Evolutionary conservation across 2,113 vertebrate genomes (phyloP), one percentile per base, ranked within the genome.

Genomic region (Chionomys nivalis): DNA sequence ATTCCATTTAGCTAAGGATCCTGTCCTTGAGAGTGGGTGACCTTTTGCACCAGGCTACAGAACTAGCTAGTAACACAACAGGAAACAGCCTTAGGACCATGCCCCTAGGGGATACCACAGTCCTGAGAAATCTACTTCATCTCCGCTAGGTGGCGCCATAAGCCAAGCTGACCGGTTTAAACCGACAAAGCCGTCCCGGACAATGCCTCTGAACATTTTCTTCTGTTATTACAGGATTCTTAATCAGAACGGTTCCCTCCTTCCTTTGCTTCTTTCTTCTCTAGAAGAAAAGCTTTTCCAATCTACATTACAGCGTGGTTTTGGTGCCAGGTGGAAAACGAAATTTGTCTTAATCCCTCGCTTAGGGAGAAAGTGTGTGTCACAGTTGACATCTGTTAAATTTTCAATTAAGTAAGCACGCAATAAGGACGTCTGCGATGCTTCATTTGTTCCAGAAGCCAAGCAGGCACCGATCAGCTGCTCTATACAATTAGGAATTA

Each of bases 351-450:
- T 96, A 95, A 95, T 96, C 95, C 95, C 75, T 94, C 26, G 36
- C 97, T 97, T 93, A 85, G 93, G 95, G 94, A 96, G 96, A 96
- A 79, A 87, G 95, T 96, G 55, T 79, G 77, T 92, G 78, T 96
- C 94, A 91, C 97, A 91, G 82, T 31, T 96, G 98, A 96, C 91
- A 94, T 95, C 95, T 96, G 92, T 96, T 98, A 94, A 96, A 96
- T 97, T 94, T 95, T 93, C 96, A 97, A 97, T 92, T 97, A 89
- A 96, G 82, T 77, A 68, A 95, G 93, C 85, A 89, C 89, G 93
- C 95, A 90, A 28, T 82, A 65, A 94, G 93, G 66, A 97, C 90
- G 91, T 75, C 95, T 95, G 92, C 87, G 91, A 94, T 87, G 28
- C 94, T 63, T 9, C 82, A 96, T 97, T 97, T 97, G 97, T 94